Base-by-base conservation (phyloP, 2,113 vertebrate species). In the Mandrillus leucophaeus region DNA sequence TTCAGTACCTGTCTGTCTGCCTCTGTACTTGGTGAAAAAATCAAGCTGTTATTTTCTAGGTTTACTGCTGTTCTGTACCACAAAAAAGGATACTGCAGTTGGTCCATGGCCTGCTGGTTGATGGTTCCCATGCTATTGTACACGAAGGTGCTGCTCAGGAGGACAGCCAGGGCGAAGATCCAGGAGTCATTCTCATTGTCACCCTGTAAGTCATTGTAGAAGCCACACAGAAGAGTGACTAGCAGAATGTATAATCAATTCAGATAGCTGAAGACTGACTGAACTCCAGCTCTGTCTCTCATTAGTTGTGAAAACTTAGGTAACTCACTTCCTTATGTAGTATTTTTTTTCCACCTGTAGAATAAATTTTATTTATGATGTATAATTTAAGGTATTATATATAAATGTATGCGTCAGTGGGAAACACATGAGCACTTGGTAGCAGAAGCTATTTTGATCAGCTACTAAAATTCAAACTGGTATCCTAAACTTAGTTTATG, bases 91-190 rank as follows among this genome's bases (percentile, higher is more conserved):
- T 98, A 97, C 97, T 97, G 96, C 12, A 98, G 92, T 13, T 97
- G 84, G 32, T 97, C 95, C 93, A 98, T 43, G 40, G 90, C 95
- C 8, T 95, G 52, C 35, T 98, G 97, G 57, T 97, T 94, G 68
- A 98, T 98, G 52, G 95, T 97, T 14, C 85, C 81, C 48, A 97
- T 84, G 72, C 95, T 98, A 64, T 98, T 98, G 75, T 97, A 98
- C 10, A 98, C 92, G 38, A 98, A 93, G 13, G 95, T 98, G 95
- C 96, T 96, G 94, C 98, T 97, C 45, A 98, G 92, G 10, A 98
- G 94, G 27, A 98, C 0, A 0, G 97, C 97, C 89, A 98, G 79
- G 4, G 86, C 78, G 23, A 98, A 97, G 30, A 97, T 96, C 93
- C 96, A 98, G 1, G 55, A 16, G 40, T 98, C 97, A 25, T 98